Percentiles rank a stretch among this genome's conserved stretches.
Conservation (phyloP, 1,140 invertebrate genomes). For the Araneus ventricosus region DNA sequence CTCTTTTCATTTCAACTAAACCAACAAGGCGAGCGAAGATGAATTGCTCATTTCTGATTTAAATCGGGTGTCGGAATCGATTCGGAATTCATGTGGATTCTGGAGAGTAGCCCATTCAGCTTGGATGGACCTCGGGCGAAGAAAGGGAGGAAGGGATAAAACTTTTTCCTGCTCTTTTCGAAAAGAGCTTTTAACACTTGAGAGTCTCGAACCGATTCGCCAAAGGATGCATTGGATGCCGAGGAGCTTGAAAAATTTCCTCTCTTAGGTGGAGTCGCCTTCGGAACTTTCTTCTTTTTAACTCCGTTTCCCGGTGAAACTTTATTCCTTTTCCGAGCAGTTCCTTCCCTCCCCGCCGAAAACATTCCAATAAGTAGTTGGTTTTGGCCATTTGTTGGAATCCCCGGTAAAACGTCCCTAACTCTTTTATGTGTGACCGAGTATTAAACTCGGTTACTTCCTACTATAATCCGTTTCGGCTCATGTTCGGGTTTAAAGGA, state of each 20-base stretch:
- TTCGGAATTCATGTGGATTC: not conserved
- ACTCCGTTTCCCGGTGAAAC: not conserved
- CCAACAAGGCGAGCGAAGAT: not conserved
- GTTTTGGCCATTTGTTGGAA: not conserved
- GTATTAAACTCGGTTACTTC: not conserved
- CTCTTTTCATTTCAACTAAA: not conserved
- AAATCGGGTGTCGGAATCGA: not conserved
- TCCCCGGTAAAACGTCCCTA: not conserved
- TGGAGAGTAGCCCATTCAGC: not conserved
- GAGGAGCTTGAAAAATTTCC: not conserved
- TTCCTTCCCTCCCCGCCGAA: not conserved
- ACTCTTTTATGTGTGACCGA: not conserved
- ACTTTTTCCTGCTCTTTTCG: constrained; percentile 3
- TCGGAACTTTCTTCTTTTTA: not conserved
- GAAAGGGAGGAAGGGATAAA: not conserved
- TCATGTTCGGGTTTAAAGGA: not conserved
- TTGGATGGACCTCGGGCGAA: not conserved
- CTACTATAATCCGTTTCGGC: not conserved
- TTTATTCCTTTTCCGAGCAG: not conserved
- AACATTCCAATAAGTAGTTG: constrained; percentile 1
- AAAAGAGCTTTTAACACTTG: constrained; percentile 17
- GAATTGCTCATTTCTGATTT: not conserved
- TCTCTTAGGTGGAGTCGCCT: not conserved
- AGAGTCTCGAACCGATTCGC: not conserved
- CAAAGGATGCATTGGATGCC: not conserved